Evolutionary conservation across 2,797 vertebrate genomes (phyloP).

Genomic region (Cossypha caffra): DNA sequence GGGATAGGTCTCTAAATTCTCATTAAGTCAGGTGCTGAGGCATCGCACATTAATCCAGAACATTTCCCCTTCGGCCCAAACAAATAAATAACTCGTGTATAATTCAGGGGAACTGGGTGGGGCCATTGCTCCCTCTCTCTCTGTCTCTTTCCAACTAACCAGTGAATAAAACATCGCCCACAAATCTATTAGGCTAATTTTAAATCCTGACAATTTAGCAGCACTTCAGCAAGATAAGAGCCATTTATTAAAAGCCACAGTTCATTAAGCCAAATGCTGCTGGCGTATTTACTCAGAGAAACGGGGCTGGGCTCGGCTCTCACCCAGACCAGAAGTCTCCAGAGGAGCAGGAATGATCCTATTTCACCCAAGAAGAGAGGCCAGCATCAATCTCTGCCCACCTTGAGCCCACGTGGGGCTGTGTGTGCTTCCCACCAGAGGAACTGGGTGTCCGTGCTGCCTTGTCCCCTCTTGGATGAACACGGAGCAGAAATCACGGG

Average conservation of each 20-base stretch:
- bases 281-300: constrained; percentile 75
- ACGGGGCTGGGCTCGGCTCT: background rate
- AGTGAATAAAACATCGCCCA: constrained; percentile 77
- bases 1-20: constrained; percentile 76
- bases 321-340: background rate
- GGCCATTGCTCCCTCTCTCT: constrained; percentile 2
- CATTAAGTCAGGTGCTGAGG: constrained; percentile 77
- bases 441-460: fast-evolving
- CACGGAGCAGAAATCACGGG: fast-evolving
- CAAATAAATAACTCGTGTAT: constrained; percentile 78
- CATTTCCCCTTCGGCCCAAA: constrained; percentile 78
- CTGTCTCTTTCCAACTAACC: constrained; percentile 44
- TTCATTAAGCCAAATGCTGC: constrained; percentile 81
- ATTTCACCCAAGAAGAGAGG: background rate
- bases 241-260: constrained; percentile 83
- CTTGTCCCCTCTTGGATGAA: fast-evolving
- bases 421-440: background rate
- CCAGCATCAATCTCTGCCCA: fast-evolving
- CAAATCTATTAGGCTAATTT: constrained; percentile 82
- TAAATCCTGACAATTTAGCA: constrained; percentile 82
- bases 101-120: constrained; percentile 73
- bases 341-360: background rate
- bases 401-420: fast-evolving
- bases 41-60: constrained; percentile 78
- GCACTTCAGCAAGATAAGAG: constrained; percentile 78